Evolutionary conservation across 2,888 invertebrate genomes (phyloP).

Genomic region (Andrena hattorfiana): DNA sequence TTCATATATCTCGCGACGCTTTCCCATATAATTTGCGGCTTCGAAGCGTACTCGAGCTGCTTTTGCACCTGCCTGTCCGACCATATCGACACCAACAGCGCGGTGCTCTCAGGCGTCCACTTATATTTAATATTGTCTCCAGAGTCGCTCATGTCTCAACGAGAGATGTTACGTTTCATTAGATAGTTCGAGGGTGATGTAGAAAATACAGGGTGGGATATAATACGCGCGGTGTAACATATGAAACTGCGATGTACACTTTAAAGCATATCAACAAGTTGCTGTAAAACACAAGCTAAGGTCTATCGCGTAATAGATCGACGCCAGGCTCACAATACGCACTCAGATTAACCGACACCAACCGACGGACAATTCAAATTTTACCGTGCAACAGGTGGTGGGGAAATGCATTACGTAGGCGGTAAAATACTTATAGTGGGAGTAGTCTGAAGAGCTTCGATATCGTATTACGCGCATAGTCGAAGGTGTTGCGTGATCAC

Average conservation of each 20-base stretch:
- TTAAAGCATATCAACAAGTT: conserved; percentile 36
- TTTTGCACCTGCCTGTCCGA: conserved; percentile 83
- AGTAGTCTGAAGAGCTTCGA: no score
- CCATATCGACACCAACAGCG: conserved; percentile 83
- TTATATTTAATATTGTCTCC: conserved; percentile 81
- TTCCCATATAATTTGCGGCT: conserved; percentile 83
- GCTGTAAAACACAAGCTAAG: background rate
- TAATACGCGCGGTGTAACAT: background rate
- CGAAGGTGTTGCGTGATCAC: no score
- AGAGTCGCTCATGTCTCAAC: conserved; percentile 76
- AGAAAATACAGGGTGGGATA: background rate
- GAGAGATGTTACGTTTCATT: background rate
- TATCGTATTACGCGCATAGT: no score
- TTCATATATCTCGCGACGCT: conserved; percentile 82
- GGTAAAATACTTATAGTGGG: background rate
- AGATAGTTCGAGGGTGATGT: background rate
- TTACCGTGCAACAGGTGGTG: conserved; percentile 54
- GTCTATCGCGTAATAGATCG: background rate
- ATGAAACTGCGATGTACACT: background rate
- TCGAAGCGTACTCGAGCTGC: conserved; percentile 79
- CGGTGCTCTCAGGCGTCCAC: conserved; percentile 83
- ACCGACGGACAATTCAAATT: conserved; percentile 67
- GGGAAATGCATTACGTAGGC: conserved; percentile 41
- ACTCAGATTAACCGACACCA: conserved; percentile 44
- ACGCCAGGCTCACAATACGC: background rate